Conservation (phyloP, 2,797 vertebrate species). For the Hippoglossus hippoglossus region DNA sequence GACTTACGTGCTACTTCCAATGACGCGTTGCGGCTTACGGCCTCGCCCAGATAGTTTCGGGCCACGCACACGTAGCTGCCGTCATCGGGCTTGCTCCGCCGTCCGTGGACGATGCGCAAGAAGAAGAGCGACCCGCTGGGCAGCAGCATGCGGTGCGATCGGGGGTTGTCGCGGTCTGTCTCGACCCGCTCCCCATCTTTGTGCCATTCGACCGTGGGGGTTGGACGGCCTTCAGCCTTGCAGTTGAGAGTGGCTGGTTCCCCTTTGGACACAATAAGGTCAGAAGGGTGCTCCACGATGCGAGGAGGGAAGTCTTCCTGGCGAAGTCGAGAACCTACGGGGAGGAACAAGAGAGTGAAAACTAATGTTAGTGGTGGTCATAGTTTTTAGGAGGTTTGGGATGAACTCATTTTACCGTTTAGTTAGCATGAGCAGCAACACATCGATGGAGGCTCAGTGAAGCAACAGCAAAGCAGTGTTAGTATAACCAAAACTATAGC, state of each 20-base stretch:
- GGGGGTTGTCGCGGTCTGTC: conserved; percentile 93
- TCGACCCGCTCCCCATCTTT: conserved; percentile 96
- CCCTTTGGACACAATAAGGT: conserved; percentile 96
- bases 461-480: too few relatives aligned
- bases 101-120: conserved; percentile 94
- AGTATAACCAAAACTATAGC: too few relatives aligned
- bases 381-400: conserved; percentile 14
- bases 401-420: neutral
- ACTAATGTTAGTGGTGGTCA: conserved; percentile 3
- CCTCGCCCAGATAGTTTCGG: conserved; percentile 96
- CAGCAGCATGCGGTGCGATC: conserved; percentile 96
- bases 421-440: neutral
- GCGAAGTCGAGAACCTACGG: conserved; percentile 93
- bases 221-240: conserved; percentile 94
- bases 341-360: conserved; percentile 10
- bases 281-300: conserved; percentile 96
- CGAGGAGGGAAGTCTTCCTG: conserved; percentile 95
- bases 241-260: conserved; percentile 98
- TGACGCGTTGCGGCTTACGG: conserved; percentile 94
- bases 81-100: conserved; percentile 95
- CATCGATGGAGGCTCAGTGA: too few relatives aligned
- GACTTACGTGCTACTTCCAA: conserved; percentile 97
- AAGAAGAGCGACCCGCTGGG: conserved; percentile 98
- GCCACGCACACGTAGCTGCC: conserved; percentile 96
- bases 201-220: conserved; percentile 96